A percentile compares a stretch with the other conserved stretches of the same genome.
Evolutionary conservation across 2,113 vertebrate species (phyloP).

Genomic region (Trochalopteron elliotii): DNA sequence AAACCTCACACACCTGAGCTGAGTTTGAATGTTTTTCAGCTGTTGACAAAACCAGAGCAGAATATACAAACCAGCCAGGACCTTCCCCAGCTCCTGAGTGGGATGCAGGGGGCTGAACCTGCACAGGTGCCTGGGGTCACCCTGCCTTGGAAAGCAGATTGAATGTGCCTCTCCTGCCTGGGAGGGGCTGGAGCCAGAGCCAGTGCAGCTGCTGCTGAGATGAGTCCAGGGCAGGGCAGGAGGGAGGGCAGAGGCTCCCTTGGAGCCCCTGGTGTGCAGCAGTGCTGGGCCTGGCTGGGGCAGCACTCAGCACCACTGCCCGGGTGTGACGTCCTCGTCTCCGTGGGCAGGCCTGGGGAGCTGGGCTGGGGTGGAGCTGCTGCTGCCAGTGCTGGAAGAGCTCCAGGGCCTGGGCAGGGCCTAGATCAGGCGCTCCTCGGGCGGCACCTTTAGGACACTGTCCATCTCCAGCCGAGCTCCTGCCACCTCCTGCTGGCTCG

Average conservation of each 20-base stretch:
- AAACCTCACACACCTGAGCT: neutral
- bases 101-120: neutral
- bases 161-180: neutral
- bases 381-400: neutral
- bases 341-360: neutral
- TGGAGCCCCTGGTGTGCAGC: neutral
- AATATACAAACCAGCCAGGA: neutral
- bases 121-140: neutral
- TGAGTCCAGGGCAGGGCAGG: neutral
- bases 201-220: neutral
- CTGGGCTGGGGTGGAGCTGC: neutral
- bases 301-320: neutral
- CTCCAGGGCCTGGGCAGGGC: neutral
- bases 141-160: neutral
- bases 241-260: neutral
- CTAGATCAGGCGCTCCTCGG: constrained; percentile 92
- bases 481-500: constrained; percentile 94
- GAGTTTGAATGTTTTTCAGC: neutral
- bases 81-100: neutral
- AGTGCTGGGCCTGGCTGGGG: neutral
- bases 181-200: neutral
- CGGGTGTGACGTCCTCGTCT: neutral
- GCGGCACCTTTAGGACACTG: constrained; percentile 95
- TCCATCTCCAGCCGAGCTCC: constrained; percentile 97
- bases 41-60: neutral